phyloP scores from a whole-genome alignment of 2,797 vertebrate genomes.

The Dicrostonyx torquatus region DNA sequence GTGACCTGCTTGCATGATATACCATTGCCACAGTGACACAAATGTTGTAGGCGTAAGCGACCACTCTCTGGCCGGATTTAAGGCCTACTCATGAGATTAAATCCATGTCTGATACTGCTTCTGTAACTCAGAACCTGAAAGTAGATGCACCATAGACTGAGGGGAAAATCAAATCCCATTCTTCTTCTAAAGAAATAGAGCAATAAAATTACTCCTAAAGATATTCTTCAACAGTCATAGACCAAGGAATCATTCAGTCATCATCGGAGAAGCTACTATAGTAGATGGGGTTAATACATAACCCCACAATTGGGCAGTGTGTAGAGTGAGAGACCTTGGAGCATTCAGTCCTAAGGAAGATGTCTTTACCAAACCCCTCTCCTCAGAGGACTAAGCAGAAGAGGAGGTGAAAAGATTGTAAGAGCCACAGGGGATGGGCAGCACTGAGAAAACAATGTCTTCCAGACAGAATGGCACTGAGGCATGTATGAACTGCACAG shows the following conservation, averaged over 20 bases:
- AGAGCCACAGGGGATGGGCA: not conserved
- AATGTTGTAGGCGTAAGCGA: not conserved
- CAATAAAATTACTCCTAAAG: not conserved
- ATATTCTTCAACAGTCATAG: not conserved
- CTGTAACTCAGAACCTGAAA: not conserved
- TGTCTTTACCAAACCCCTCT: not conserved
- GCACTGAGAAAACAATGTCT: not conserved
- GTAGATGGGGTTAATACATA: not conserved
- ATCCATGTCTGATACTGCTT: not conserved
- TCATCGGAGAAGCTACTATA: not conserved
- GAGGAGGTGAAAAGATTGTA: not conserved
- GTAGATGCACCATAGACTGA: not conserved
- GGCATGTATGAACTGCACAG: rapidly evolving
- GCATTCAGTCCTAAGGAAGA: not conserved
- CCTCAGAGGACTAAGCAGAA: not conserved
- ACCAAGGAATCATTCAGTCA: no score
- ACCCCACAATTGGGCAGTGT: not conserved
- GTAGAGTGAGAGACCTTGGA: not conserved
- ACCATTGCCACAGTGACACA: not conserved
- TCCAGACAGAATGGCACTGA: not conserved
- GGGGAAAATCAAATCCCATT: not conserved
- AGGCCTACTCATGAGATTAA: not conserved
- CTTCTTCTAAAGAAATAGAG: not conserved
- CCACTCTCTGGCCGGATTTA: not conserved
- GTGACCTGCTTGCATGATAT: not conserved